These are phyloP conservation scores for Heterodera carotae DNA, from an alignment of 1,140 invertebrate genomes.

Conservation along the genomic window DNA sequence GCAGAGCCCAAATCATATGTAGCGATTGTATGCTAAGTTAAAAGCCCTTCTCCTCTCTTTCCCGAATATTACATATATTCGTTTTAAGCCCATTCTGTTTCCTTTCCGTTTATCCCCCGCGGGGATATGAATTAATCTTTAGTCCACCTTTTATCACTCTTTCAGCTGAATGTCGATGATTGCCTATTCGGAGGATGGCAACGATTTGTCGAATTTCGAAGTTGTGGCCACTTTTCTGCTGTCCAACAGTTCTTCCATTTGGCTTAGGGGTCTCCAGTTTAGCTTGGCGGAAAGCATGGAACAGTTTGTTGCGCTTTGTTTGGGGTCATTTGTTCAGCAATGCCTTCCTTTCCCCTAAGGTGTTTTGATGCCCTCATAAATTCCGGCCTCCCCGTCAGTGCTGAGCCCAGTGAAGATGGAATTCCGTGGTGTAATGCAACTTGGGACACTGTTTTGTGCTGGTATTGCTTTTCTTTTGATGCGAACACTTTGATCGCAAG, in stretches of 20 bases:
- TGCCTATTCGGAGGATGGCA: conserved; percentile 8
- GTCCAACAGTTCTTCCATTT: conserved; percentile 19
- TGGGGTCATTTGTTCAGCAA: no score
- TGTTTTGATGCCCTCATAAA: conserved; percentile 28
- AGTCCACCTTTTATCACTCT: no score
- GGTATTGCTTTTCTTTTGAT: no score
- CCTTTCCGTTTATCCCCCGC: no score
- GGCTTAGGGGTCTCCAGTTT: conserved; percentile 47
- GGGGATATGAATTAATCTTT: no score
- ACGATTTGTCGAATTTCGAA: background rate
- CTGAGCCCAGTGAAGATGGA: conserved; percentile 30
- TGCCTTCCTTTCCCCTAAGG: conserved; percentile 6
- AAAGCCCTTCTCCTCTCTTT: no score
- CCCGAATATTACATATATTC: no score
- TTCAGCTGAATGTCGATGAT: conserved; percentile 12
- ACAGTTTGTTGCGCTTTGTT: conserved; percentile 24
- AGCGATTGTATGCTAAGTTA: no score
- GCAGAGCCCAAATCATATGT: no score
- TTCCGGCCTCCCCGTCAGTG: conserved; percentile 28
- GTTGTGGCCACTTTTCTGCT: conserved; percentile 2
- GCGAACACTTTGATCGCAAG: conserved; percentile 7
- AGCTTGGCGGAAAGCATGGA: conserved; percentile 54
- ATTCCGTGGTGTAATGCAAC: conserved; percentile 71
- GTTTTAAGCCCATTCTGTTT: no score
- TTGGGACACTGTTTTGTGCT: conserved; percentile 70